A percentile compares a stretch with the other conserved stretches of the same genome.
These are phyloP conservation scores for Melanocharis versteri DNA, from an alignment of 2,113 vertebrate genomes.

Conservation along the genomic window DNA sequence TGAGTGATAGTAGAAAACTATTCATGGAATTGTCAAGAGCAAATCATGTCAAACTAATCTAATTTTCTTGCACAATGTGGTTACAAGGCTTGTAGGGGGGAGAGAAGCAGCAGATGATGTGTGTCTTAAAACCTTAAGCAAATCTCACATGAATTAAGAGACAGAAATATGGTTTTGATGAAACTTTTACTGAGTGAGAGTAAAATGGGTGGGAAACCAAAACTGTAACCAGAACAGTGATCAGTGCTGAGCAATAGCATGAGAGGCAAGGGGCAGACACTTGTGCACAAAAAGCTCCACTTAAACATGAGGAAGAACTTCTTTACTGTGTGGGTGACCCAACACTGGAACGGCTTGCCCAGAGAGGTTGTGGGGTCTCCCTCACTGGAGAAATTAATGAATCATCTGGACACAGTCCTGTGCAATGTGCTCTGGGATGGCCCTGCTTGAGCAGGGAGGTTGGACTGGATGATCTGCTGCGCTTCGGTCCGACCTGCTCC, in stretches of 20 bases:
- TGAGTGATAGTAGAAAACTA: not conserved
- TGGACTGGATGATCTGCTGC: rapidly evolving
- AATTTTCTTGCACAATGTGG: not conserved
- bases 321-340: not conserved
- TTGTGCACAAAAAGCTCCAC: not conserved
- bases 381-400: not conserved
- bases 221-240: not conserved
- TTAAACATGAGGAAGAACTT: not conserved
- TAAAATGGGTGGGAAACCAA: not conserved
- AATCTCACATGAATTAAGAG: not conserved
- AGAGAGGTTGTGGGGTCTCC: not conserved
- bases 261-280: not conserved
- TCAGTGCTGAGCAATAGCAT: not conserved
- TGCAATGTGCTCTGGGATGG: not conserved
- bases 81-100: not conserved
- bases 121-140: not conserved
- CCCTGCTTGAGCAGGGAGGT: not conserved
- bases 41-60: not conserved
- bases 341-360: not conserved
- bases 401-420: not conserved
- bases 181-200: not conserved
- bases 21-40: not conserved
- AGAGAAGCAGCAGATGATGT: not conserved
- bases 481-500: not conserved
- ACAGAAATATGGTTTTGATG: not conserved